Evolutionary conservation across 2,888 invertebrate species (phyloP), one percentile per base, ranked within the genome.

Genomic region (Melanophora roralis): DNA sequence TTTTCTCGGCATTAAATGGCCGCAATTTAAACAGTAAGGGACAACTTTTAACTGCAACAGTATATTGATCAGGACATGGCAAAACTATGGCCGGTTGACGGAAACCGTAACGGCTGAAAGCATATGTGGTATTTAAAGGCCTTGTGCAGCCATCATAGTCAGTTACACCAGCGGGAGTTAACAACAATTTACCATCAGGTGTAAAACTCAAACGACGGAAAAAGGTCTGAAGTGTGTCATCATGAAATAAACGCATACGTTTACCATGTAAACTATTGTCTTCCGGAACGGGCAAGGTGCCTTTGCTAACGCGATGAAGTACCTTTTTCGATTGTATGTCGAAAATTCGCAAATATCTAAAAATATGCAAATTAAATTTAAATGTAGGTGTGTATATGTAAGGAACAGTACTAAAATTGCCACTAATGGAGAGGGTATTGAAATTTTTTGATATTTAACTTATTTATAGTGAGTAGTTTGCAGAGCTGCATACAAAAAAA

Each of bases 161-260:
- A 0, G 97, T 91, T 68, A 94, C 92, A 0, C 98, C 98, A 0
- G 97, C 94, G 0, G 99, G 99, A 0, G 95, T 95, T n/a, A 98
- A 93, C 21, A 99, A 89, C 55, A 99, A 90, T 86, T 94, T 92
- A 0, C 99, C 99, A 89, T 98, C 98, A 0, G 98, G 97, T 23
- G 97, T 95, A 87, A 97, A 99, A 53, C 94, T 92, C 27, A 98
- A 89, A 38, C 99, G 92, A 47, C 99, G 92, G 87, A 96, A 98
- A 90, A 97, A 99, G 0, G 98, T 97, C 89, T 97, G 96, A 82
- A 98, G 91, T 0, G 97, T 97, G 88, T 98, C 98, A 84, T 98
- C 98, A 85, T 97, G 95, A 89, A 95, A 98, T 51, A 97, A 91
- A 38, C 95, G 92, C 12, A 94, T 92, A 68, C 91, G 91, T 82